Evolutionary conservation across 2,113 vertebrate genomes (phyloP).

Genomic region (Ictalurus punctatus): DNA sequence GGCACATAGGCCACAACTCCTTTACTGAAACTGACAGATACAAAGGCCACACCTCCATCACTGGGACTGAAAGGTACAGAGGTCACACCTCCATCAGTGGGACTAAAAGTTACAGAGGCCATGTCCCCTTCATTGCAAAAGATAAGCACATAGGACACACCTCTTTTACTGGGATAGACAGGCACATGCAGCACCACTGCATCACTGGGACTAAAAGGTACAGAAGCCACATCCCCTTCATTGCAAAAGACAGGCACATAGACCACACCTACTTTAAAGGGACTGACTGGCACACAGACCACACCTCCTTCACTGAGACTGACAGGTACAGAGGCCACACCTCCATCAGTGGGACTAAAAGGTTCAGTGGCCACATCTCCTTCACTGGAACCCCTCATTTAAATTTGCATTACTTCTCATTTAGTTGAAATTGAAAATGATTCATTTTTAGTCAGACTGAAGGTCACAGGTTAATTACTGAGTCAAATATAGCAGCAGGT

Average conservation of each 20-base stretch:
- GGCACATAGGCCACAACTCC: no score
- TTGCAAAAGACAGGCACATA: neutral
- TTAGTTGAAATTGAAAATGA: neutral
- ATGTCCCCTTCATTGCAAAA: no score
- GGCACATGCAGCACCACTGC: neutral
- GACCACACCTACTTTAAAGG: no score
- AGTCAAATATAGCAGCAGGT: neutral
- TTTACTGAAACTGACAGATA: no score
- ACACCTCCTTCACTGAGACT: neutral
- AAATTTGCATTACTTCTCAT: neutral
- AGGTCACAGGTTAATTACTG: neutral
- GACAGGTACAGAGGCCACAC: neutral
- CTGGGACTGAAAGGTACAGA: no score
- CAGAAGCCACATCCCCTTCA: neutral
- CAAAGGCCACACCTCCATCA: no score
- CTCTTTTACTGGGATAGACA: neutral
- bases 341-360: neutral
- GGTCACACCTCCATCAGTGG: no score
- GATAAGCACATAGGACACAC: no score
- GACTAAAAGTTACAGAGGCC: no score
- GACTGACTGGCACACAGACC: neutral
- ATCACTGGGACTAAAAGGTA: neutral
- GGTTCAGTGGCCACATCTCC: neutral
- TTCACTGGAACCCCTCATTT: neutral
- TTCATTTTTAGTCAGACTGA: neutral